A percentile compares a stretch with the other conserved stretches of the same genome.
Evolutionary conservation across 2,888 invertebrate genomes (phyloP).

Genomic region (Melinopterus prodromus): DNA sequence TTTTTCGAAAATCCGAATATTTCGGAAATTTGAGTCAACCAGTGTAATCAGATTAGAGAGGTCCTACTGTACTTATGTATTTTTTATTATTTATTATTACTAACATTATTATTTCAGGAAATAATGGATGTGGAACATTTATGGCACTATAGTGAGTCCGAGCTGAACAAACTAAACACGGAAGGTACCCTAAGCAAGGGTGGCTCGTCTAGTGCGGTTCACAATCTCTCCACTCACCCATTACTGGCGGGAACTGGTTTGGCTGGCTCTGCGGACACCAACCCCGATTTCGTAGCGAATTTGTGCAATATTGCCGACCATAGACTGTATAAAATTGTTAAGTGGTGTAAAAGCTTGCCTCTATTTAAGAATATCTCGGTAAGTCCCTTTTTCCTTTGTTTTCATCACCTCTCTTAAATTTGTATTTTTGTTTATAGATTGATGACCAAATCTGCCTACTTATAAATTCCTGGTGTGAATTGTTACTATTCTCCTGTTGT

Average conservation of each 20-base stretch:
- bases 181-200: slow-evolving; percentile 57
- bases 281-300: slow-evolving; percentile 87
- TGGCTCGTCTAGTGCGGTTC: slow-evolving; percentile 55
- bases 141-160: slow-evolving; percentile 92
- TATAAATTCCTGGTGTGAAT: slow-evolving; percentile 97
- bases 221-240: slow-evolving; percentile 63
- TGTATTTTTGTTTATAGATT: slow-evolving; percentile 68
- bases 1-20: no score
- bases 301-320: slow-evolving; percentile 95
- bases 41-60: no score
- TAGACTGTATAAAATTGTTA: slow-evolving; percentile 94
- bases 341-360: slow-evolving; percentile 98
- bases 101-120: slow-evolving; percentile 66
- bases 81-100: no score
- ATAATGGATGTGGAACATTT: slow-evolving; percentile 96
- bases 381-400: slow-evolving; percentile 53
- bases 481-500: slow-evolving; percentile 90
- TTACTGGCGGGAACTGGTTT: slow-evolving; percentile 65
- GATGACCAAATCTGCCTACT: slow-evolving; percentile 97
- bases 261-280: slow-evolving; percentile 67
- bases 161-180: slow-evolving; percentile 71
- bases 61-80: no score
- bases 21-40: no score
- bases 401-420: slow-evolving; percentile 19
- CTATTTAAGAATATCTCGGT: slow-evolving; percentile 96